Evolutionary conservation across 2,113 vertebrate species (phyloP).

Genomic region (Oceanodroma tethys): DNA sequence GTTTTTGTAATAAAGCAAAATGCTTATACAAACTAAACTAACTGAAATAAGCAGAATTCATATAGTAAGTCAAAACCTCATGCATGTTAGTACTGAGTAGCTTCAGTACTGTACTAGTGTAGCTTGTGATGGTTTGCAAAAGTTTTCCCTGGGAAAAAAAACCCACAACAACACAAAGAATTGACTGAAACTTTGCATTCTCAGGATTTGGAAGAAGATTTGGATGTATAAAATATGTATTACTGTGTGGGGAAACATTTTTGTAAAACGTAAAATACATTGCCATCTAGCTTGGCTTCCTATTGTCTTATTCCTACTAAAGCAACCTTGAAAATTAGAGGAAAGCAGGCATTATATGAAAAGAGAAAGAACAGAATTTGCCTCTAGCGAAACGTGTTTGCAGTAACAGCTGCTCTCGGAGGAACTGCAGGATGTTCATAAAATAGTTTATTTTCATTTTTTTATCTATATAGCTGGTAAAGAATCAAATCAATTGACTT

Average conservation of each 20-base stretch:
- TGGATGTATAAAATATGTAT: not conserved
- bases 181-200: not conserved
- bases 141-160: not conserved
- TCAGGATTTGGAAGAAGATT: not conserved
- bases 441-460: conserved; percentile 27
- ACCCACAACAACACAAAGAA: not conserved
- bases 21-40: not conserved
- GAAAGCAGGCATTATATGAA: conserved; percentile 24
- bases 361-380: conserved; percentile 46
- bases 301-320: not conserved
- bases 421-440: conserved; percentile 13
- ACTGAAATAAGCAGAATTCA: not conserved
- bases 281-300: not conserved
- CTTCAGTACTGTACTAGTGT: not conserved
- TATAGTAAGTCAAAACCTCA: not conserved
- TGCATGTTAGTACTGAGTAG: not conserved
- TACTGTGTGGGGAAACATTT: not conserved
- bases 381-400: conserved; percentile 50
- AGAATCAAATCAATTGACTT: conserved; percentile 14
- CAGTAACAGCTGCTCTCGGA: conserved; percentile 59
- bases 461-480: not conserved
- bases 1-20: not conserved
- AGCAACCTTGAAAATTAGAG: conserved; percentile 47
- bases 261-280: not conserved
- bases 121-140: not conserved